A percentile compares a stretch with the other conserved stretches of the same genome.
These are phyloP conservation scores for Hippotragus niger DNA, from an alignment of 2,113 vertebrate genomes.

Conservation along the genomic window DNA sequence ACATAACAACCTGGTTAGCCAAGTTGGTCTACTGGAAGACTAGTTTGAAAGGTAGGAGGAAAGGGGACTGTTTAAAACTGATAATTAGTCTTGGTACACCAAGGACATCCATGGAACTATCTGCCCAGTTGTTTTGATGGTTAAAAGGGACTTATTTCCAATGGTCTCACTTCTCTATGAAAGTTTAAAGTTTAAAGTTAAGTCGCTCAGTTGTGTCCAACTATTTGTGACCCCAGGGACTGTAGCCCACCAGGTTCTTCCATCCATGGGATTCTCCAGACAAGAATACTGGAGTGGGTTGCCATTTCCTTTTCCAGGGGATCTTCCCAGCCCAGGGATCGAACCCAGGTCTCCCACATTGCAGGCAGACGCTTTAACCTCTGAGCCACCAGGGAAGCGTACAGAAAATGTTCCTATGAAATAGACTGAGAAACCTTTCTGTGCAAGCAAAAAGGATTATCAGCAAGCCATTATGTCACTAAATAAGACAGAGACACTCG, in stretches of 20 bases:
- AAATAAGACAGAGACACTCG: background rate
- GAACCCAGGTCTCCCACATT: rapidly evolving
- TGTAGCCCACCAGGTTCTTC: too few relatives aligned
- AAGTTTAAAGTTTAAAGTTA: too few relatives aligned
- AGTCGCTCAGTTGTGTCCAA: too few relatives aligned
- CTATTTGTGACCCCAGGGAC: too few relatives aligned
- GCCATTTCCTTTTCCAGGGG: too few relatives aligned
- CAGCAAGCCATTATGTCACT: background rate
- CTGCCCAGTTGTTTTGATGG: background rate
- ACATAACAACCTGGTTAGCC: background rate
- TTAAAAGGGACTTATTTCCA: background rate
- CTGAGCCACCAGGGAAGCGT: too few relatives aligned
- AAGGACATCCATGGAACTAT: background rate
- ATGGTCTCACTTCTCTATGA: background rate
- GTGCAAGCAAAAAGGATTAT: background rate
- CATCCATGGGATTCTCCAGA: too few relatives aligned
- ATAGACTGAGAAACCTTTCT: background rate
- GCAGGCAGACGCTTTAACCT: too few relatives aligned
- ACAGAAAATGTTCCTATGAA: background rate
- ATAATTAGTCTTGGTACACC: background rate
- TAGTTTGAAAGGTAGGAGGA: background rate
- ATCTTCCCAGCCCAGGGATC: too few relatives aligned
- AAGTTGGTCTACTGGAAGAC: background rate
- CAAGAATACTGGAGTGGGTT: too few relatives aligned
- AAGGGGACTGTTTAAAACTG: background rate